Conservation (phyloP, 2,797 vertebrate species). For the Manis pentadactyla region DNA sequence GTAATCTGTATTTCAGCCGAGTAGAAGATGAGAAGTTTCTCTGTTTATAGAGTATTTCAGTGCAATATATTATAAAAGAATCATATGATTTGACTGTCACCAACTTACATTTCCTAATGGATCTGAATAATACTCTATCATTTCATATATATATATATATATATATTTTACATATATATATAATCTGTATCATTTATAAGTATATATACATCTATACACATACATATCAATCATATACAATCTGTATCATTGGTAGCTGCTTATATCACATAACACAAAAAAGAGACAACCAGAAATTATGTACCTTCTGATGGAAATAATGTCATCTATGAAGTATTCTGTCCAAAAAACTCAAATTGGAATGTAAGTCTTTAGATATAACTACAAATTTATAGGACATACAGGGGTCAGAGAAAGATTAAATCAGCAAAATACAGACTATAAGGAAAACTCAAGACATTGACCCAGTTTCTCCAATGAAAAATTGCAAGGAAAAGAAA, state of each 20-base stretch:
- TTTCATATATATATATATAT: no score
- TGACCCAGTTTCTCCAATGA: not conserved
- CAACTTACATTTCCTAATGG: not conserved
- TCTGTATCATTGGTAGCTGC: not conserved
- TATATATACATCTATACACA: no score
- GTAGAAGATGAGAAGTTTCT: not conserved
- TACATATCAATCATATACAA: not conserved
- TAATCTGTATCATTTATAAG: no score
- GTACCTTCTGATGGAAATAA: not conserved
- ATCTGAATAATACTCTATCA: not conserved
- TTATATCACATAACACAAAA: not conserved
- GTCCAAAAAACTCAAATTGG: not conserved
- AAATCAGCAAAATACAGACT: not conserved
- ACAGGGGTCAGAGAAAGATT: conserved; percentile 8
- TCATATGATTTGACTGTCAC: not conserved
- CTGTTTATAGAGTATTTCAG: not conserved
- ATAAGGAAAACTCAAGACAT: not conserved
- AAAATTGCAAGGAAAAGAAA: not conserved
- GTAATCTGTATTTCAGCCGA: not conserved
- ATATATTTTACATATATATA: no score
- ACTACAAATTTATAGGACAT: not conserved
- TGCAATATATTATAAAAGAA: not conserved
- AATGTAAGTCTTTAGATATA: not conserved
- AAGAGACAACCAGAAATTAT: not conserved
- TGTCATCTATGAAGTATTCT: not conserved